phyloP scores from a whole-genome alignment of 2,888 invertebrate species.

The Tenodera sinensis region DNA sequence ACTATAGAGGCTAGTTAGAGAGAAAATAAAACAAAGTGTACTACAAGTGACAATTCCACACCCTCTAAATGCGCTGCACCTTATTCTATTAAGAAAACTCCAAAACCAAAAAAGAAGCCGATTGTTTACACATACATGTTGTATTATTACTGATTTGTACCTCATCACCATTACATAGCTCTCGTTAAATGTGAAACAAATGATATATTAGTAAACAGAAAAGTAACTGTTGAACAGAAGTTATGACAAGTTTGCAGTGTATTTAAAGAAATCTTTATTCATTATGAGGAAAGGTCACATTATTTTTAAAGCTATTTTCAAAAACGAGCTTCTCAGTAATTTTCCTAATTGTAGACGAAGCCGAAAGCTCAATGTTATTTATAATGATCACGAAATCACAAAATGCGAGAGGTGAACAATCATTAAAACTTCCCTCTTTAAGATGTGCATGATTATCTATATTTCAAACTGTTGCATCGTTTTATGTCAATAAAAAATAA shows the following conservation, averaged over 20 bases:
- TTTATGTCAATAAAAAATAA: not conserved
- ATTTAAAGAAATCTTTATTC: not conserved
- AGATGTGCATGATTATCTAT: not conserved
- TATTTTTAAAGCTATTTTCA: constrained; percentile 1
- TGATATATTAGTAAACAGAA: not conserved
- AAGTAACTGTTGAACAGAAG: not conserved
- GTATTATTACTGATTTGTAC: not conserved
- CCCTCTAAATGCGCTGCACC: not conserved
- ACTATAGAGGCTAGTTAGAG: not conserved
- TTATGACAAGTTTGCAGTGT: not conserved
- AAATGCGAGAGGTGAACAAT: not conserved
- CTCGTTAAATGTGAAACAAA: not conserved
- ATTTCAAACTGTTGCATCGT: not conserved
- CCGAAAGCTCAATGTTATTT: not conserved
- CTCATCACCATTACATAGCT: not conserved
- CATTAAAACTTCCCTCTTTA: not conserved
- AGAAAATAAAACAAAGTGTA: not conserved
- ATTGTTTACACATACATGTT: not conserved
- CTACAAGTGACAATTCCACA: not conserved
- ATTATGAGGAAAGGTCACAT: not conserved
- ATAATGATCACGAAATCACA: not conserved
- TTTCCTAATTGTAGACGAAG: not conserved
- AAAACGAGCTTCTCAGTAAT: constrained; percentile 8
- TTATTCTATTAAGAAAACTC: not conserved
- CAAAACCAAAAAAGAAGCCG: not conserved